Evolutionary conservation across 2,888 invertebrate genomes (phyloP), one percentile per base, ranked within the genome.

Genomic region (Biston betularia): DNA sequence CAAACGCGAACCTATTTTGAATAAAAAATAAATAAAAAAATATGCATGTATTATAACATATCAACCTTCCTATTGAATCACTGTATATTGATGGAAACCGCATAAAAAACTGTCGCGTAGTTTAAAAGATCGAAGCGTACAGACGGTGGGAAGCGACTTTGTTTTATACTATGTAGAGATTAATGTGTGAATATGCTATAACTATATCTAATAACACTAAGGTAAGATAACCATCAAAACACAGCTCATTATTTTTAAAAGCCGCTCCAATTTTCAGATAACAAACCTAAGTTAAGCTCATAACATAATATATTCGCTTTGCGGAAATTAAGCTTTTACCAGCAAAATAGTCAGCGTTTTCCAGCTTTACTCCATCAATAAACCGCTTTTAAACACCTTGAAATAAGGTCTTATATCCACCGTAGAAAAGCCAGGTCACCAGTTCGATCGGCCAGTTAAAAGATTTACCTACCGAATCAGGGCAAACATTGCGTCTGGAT

Each of bases 401-500:
- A 49, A 34, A 35, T 55, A 65, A 56, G 46, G 50, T 61, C 6
- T 24, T 1, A 45, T 34, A 15, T 34, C 7, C 14, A 44, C 42
- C 3, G 46, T 44, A 33, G 6, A 40, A 61, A 35, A 38, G 60
- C 10, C 55, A 45, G 66, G 46, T 38, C 6, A 38, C 38, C 38
- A 38, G 6, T 6, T 52, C 49, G 6, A 0, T 52, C 49, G 54
- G 42, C n/a, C 44, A 42, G 42, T 54, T 44, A 46, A 38, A 38
- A 57, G 62, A 58, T 62, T 58, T 66, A 66, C 62, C 49, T 62
- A 53, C 49, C 53, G 46, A 86, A 83, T 81, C 79, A 79, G 85
- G 79, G 69, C 83, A 83, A 73, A 79, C 78, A 79, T 78, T 77
- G 74, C 74, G 76, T 79, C 75, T 80, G 77, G 74, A 76, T 75